These are phyloP conservation scores for Rynchops niger DNA, from an alignment of 2,113 vertebrate genomes.

Conservation along the genomic window DNA sequence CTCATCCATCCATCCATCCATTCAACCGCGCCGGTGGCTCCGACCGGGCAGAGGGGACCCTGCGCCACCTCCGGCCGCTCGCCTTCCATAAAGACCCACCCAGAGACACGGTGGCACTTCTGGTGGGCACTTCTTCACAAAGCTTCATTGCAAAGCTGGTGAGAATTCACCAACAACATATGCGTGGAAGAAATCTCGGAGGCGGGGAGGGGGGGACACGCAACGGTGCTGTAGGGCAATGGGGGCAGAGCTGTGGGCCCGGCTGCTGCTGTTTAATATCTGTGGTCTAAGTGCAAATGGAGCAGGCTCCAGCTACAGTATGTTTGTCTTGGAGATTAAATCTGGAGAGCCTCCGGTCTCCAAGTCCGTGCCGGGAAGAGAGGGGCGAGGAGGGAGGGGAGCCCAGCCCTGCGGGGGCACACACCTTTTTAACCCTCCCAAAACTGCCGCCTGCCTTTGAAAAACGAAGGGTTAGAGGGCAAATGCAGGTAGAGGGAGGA, in stretches of 20 bases:
- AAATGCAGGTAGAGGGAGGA: not conserved
- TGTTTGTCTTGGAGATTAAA: slow-evolving; percentile 77
- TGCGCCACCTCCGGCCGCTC: not conserved
- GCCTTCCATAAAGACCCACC: not conserved
- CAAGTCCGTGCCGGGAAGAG: not conserved
- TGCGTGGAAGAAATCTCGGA: not conserved
- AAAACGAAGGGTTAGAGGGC: not conserved
- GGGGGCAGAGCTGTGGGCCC: not conserved
- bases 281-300: slow-evolving; percentile 25
- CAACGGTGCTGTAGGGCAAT: not conserved
- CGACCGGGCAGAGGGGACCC: not conserved
- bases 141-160: not conserved
- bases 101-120: not conserved
- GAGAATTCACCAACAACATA: not conserved
- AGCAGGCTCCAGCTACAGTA: not conserved
- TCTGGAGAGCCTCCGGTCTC: slow-evolving; percentile 43
- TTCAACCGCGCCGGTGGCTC: rapidly evolving
- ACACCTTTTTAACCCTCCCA: slow-evolving; percentile 49
- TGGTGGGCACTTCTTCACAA: not conserved
- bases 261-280: slow-evolving; percentile 31
- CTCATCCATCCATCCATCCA: rapidly evolving
- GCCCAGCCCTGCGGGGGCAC: not conserved
- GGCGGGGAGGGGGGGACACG: not conserved
- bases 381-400: not conserved
- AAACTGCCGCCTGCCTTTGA: not conserved